A percentile compares a stretch with the other conserved stretches of the same genome.
phyloP scores from a whole-genome alignment of 2,888 invertebrate genomes.

The Flabesymbios commensalis region DNA sequence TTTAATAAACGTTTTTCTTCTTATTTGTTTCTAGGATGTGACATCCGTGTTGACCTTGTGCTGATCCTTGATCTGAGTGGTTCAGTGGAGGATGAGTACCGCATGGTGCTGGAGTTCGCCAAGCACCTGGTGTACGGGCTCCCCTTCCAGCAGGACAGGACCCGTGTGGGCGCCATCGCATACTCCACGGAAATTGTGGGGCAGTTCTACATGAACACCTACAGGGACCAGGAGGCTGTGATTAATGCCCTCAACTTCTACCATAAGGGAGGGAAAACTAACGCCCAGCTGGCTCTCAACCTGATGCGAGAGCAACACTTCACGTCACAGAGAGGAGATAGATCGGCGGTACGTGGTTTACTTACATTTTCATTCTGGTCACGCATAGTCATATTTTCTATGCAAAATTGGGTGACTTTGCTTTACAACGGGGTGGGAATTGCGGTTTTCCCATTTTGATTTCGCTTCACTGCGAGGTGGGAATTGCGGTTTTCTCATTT shows the following conservation, averaged over 20 bases:
- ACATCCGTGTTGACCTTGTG: constrained; percentile 31
- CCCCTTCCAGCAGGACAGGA: constrained; percentile 27
- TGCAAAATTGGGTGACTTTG: too few relatives aligned
- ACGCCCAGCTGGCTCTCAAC: constrained; percentile 30
- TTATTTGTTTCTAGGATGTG: constrained; percentile 21
- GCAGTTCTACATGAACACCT: constrained; percentile 47
- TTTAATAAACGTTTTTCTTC: too few relatives aligned
- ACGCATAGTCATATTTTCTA: too few relatives aligned
- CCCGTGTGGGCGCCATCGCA: constrained; percentile 29
- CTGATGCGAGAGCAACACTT: constrained; percentile 15
- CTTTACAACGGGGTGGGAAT: too few relatives aligned
- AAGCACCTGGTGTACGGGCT: constrained; percentile 27
- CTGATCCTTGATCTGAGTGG: constrained; percentile 36
- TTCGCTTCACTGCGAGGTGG: too few relatives aligned
- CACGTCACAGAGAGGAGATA: constrained; percentile 9
- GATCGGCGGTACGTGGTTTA: constrained; percentile 28
- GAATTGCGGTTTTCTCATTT: too few relatives aligned
- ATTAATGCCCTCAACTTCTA: constrained; percentile 29
- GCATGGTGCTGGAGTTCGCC: constrained; percentile 23
- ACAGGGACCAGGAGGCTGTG: constrained; percentile 30
- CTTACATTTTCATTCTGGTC: constrained; percentile 34
- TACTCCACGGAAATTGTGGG: constrained; percentile 22
- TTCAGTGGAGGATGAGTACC: constrained; percentile 29
- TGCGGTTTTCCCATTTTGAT: too few relatives aligned
- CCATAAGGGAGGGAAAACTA: constrained; percentile 26